phyloP scores from a whole-genome alignment of 1,140 invertebrate genomes.

The Aleiodes sp. region DNA sequence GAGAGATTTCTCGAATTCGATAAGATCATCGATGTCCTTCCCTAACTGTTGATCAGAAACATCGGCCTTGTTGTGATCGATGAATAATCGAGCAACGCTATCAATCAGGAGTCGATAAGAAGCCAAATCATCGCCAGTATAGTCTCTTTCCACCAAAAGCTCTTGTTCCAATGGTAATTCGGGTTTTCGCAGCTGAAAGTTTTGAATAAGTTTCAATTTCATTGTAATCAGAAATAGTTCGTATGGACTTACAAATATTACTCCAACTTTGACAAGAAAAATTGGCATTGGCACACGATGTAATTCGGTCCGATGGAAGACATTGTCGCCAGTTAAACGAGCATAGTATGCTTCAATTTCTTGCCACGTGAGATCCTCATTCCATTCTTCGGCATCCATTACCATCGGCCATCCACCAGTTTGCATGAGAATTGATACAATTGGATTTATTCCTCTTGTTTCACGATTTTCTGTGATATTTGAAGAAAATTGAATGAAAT shows the following conservation, averaged over 20 bases:
- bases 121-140: constrained; percentile 14
- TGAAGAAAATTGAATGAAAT: too few relatives aligned
- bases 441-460: constrained; percentile 21
- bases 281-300: too few relatives aligned
- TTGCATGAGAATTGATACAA: constrained; percentile 32
- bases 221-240: too few relatives aligned
- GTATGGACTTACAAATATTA: too few relatives aligned
- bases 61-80: constrained; percentile 25
- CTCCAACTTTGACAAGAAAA: too few relatives aligned
- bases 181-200: not conserved
- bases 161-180: constrained; percentile 17
- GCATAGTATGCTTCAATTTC: constrained; percentile 40
- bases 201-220: too few relatives aligned
- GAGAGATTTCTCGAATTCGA: constrained; percentile 34
- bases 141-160: constrained; percentile 27
- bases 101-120: not conserved
- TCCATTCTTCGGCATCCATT: constrained; percentile 43
- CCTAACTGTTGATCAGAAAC: constrained; percentile 13
- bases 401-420: constrained; percentile 46
- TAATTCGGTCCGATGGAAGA: too few relatives aligned
- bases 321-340: constrained; percentile 30
- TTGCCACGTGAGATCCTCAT: constrained; percentile 42
- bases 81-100: constrained; percentile 1
- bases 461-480: not conserved
- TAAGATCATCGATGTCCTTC: constrained; percentile 24